Evolutionary conservation across 2,888 invertebrate genomes (phyloP).

Genomic region (Phorcus lineatus): DNA sequence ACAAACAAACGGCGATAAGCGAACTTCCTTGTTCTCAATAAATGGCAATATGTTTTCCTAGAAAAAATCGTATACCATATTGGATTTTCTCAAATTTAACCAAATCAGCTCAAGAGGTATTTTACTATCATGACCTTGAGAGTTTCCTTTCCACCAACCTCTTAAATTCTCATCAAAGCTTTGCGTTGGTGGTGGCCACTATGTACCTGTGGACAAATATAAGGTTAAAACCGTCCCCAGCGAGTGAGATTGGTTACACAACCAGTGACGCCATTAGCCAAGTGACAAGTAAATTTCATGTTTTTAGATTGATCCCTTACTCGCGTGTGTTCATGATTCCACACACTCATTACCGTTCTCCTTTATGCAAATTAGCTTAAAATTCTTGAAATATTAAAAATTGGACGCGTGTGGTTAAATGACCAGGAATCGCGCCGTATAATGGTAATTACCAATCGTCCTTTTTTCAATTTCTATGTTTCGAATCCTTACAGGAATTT

Average conservation of each 20-base stretch:
- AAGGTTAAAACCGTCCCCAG: not conserved
- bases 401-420: not conserved
- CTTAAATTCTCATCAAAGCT: too few species aligned
- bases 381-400: slow-evolving; percentile 18
- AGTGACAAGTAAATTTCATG: not conserved
- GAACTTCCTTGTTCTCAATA: too few species aligned
- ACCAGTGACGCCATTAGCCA: slow-evolving; percentile 14
- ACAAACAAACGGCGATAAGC: too few species aligned
- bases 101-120: too few species aligned
- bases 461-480: slow-evolving; percentile 12
- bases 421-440: not conserved
- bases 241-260: slow-evolving; percentile 4
- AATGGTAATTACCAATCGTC: slow-evolving; percentile 3
- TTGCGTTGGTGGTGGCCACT: too few species aligned
- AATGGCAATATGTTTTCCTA: too few species aligned
- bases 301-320: not conserved
- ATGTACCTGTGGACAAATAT: too few species aligned
- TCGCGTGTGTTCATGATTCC: not conserved
- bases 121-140: too few species aligned
- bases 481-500: slow-evolving; percentile 9
- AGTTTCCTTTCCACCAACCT: too few species aligned
- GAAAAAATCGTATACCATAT: too few species aligned
- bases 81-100: too few species aligned
- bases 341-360: not conserved
- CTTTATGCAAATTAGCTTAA: slow-evolving; percentile 4